A percentile compares a stretch with the other conserved stretches of the same genome.
phyloP scores from a whole-genome alignment of 2,797 vertebrate species.

The Prionace glauca region DNA sequence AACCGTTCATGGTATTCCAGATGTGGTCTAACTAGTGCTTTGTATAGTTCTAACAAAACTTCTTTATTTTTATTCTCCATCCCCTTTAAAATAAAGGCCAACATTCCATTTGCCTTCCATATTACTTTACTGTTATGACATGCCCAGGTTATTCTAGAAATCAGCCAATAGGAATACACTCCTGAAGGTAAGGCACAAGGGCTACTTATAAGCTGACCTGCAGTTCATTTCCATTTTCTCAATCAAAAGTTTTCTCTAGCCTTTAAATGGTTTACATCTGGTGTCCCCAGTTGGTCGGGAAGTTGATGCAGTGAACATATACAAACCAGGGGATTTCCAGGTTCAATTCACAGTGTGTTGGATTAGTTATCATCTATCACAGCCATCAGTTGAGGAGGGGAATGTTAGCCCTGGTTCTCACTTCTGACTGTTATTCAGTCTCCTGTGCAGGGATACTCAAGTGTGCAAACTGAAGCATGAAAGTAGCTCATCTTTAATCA shows the following conservation, averaged over 20 bases:
- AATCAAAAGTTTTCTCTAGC: not conserved
- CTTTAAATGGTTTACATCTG: not conserved
- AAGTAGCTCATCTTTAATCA: not conserved
- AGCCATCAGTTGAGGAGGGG: not conserved
- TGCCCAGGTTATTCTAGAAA: not conserved
- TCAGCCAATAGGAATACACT: not conserved
- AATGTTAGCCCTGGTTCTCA: no score
- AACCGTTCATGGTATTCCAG: no score
- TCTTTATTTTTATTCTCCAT: no score
- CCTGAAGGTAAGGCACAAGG: not conserved
- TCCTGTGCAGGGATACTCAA: not conserved
- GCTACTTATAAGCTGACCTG: not conserved
- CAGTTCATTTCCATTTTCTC: not conserved
- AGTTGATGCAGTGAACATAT: not conserved
- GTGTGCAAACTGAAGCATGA: not conserved
- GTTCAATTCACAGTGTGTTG: not conserved
- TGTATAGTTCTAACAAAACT: no score
- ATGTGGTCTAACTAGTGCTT: no score
- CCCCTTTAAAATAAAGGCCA: no score
- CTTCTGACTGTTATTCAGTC: not conserved
- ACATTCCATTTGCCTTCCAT: no score
- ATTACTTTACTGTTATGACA: not conserved
- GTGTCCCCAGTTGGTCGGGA: not conserved
- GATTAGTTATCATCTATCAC: not conserved
- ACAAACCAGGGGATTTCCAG: not conserved